Conservation (phyloP, 2,888 invertebrate species). For the Tinea semifulvella region DNA sequence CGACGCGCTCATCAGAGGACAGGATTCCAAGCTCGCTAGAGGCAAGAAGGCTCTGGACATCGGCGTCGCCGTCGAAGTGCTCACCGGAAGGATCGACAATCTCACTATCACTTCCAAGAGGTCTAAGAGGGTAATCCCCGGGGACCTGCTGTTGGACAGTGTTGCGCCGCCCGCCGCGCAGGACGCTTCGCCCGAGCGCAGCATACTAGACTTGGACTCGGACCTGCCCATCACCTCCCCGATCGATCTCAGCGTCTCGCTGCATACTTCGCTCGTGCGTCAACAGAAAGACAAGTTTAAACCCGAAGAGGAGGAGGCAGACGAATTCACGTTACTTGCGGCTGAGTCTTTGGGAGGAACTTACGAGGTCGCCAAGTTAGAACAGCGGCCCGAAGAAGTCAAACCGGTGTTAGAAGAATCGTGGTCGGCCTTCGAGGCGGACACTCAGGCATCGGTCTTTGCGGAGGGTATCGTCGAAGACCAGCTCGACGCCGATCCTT, state of each 20-base stretch:
- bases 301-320: slow-evolving; percentile 57
- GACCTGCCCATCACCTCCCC: slow-evolving; percentile 74
- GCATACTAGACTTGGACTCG: slow-evolving; percentile 78
- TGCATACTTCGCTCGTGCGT: slow-evolving; percentile 63
- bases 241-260: slow-evolving; percentile 74
- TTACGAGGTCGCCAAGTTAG: slow-evolving; percentile 54
- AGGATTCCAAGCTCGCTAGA: slow-evolving; percentile 71
- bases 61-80: slow-evolving; percentile 87
- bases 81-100: slow-evolving; percentile 84
- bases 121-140: slow-evolving; percentile 69
- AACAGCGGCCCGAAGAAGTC: slow-evolving; percentile 43
- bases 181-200: slow-evolving; percentile 54
- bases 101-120: slow-evolving; percentile 69
- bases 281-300: slow-evolving; percentile 38
- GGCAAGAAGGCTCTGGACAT: slow-evolving; percentile 84
- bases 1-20: slow-evolving; percentile 82
- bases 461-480: slow-evolving; percentile 57
- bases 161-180: slow-evolving; percentile 56
- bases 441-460: slow-evolving; percentile 51
- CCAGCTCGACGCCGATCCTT: slow-evolving; percentile 49
- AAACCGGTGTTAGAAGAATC: slow-evolving; percentile 60
- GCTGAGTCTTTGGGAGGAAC: slow-evolving; percentile 76
- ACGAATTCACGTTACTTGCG: slow-evolving; percentile 81
- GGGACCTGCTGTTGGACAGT: slow-evolving; percentile 74
- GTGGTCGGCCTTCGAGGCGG: slow-evolving; percentile 74